phyloP scores from a whole-genome alignment of 1,140 invertebrate genomes.

The Hormaphis cornu region DNA sequence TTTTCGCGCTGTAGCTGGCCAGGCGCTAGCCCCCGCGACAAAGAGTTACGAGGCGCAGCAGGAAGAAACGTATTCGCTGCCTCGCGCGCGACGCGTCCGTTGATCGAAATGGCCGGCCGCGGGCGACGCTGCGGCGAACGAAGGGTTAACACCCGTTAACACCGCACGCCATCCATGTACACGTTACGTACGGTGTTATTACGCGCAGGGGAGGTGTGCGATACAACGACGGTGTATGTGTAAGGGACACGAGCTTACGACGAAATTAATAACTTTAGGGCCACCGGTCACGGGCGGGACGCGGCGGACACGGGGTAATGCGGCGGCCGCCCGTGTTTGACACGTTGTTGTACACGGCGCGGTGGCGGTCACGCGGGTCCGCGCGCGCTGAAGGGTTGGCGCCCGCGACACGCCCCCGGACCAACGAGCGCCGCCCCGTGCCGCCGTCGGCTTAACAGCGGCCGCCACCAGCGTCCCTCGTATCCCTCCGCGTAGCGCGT shows the following conservation, averaged over 20 bases:
- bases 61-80: neutral
- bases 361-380: neutral
- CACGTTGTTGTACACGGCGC: conserved; percentile 14
- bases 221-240: neutral
- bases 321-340: conserved; percentile 28
- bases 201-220: neutral
- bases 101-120: conserved; percentile 12
- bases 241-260: neutral
- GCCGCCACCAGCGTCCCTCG: neutral
- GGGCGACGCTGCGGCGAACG: neutral
- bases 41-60: neutral
- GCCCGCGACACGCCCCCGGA: conserved; percentile 19
- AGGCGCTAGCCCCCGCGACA: no score
- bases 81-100: neutral
- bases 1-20: neutral
- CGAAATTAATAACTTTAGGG: conserved; percentile 31
- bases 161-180: no score
- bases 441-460: conserved; percentile 22
- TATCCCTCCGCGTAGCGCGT: neutral
- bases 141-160: no score
- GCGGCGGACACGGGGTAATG: conserved; percentile 7
- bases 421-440: conserved; percentile 25
- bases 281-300: conserved; percentile 22
- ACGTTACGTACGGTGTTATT: no score
- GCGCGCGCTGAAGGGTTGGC: neutral